Conservation (phyloP, 2,888 invertebrate species). For the Agrenia bidenticulata region DNA sequence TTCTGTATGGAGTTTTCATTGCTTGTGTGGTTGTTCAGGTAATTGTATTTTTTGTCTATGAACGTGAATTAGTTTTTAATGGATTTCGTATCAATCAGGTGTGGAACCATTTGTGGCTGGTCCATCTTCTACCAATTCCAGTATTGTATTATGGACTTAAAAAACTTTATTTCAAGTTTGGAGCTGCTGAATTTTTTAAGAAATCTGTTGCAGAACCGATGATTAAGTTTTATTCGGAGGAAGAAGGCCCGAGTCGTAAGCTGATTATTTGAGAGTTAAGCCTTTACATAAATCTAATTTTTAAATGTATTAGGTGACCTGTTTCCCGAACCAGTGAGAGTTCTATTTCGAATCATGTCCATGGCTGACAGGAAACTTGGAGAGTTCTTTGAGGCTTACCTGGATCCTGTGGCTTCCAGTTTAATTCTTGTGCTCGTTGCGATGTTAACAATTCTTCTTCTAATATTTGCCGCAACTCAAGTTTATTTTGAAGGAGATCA, state of each 20-base stretch:
- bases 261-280: conserved; percentile 9
- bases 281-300: neutral
- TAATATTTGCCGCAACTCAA: conserved; percentile 80
- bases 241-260: conserved; percentile 36
- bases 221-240: conserved; percentile 32
- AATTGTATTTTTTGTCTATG: neutral
- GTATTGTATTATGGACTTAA: conserved; percentile 69
- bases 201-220: conserved; percentile 29
- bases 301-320: conserved; percentile 26
- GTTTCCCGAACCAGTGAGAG: conserved; percentile 61
- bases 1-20: conserved; percentile 76
- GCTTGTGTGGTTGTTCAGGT: conserved; percentile 74
- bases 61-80: neutral
- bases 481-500: conserved; percentile 93
- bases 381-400: conserved; percentile 58
- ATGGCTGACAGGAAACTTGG: conserved; percentile 46
- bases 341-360: conserved; percentile 67
- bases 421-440: conserved; percentile 84
- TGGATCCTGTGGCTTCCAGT: conserved; percentile 82
- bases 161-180: conserved; percentile 49
- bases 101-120: conserved; percentile 82
- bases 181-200: conserved; percentile 35
- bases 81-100: conserved; percentile 56
- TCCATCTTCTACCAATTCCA: conserved; percentile 75
- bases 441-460: conserved; percentile 73